Evolutionary conservation across 2,113 vertebrate genomes (phyloP), one percentile per base, ranked within the genome.

Genomic region (Podarcis raffonei): DNA sequence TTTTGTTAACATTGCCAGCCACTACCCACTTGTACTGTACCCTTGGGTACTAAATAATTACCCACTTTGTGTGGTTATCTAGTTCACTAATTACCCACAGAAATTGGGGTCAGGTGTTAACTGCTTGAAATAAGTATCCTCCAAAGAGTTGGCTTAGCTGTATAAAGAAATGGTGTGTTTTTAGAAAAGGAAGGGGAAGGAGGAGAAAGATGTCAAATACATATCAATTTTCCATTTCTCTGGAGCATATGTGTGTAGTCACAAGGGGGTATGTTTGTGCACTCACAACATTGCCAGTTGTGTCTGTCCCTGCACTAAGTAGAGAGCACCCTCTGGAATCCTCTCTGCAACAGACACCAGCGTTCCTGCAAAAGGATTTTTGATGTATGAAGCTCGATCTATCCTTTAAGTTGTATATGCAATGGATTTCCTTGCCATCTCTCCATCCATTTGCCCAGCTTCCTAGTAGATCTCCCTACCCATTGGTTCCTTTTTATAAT

Each of bases 51-150:
- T 95, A 97, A 97, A 97, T 97, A 97, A 97, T 97, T 97, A 97
- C 97, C 97, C 97, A 97, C 94, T 97, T 96, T 96, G 96, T 96
- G 96, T 97, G 96, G 96, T 97, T 97, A 97, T 97, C 97, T 96
- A 96, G 97, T 96, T 97, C 96, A 96, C 97, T 97, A 97, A 97
- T 97, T 97, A 97, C 97, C 97, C 96, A 97, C 97, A 97, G 97
- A 97, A 97, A 97, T 97, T 97, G 97, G 97, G 97, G 97, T 97
- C 97, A 97, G 97, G 97, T 97, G 97, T 97, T 97, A 97, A 97
- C 97, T 96, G 96, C 97, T 96, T 94, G 96, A 97, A 97, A 97
- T 96, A 97, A 97, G 96, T 96, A 97, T 97, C 96, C 97, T 97
- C 97, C 90, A 91, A 97, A 97, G 97, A 94, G 91, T 94, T 89